Base-by-base conservation (phyloP, 1,140 invertebrate genomes). In the Ctenoplectra terminalis region DNA sequence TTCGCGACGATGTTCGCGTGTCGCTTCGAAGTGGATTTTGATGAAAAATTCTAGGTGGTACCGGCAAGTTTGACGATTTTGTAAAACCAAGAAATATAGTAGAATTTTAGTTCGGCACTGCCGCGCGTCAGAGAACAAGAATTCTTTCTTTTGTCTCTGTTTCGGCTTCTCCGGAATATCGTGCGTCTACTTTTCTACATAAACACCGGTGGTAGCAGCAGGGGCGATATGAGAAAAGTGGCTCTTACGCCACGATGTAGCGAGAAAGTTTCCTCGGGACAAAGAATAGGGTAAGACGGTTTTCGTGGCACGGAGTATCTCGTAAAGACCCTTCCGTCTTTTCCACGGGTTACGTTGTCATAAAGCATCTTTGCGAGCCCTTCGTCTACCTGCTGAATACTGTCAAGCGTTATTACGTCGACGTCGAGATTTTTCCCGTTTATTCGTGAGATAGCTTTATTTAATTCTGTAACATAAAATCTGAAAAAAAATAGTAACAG, bases 391-490 rank as follows among this genome's bases (percentile, higher is more conserved):
- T 74, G 64, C 54, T 79, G 83, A 54, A 87, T 88, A 88, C 84
- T 63, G 85, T 89, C 86, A 83, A 81, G 88, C 84, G 83, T 90
- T 90, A 90, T 91, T 90, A 87, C 72, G 50, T 76, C 83, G 84
- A 75, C 83, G 67, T 13, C 66, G 61, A 34, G 64, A 48, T 54
- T 23, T 67, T 69, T 29, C 40, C 20, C 43, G 54, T 56, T 66
- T 54, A 15, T 29, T 37, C 20, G 13, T 15, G 17, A 15, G 13
- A 17, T 15, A 40, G 37, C 37, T 43, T 26, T 26, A 20, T 40
- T 64, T 43, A 40, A 64, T 26, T 26, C 13, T 20, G 11, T 13
- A 11, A 61, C n/a, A 13, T 37, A 2, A n/a, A 37, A n/a, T 48
- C 9, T 1, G n/a, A 69, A 58, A 43, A 63, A 15, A 74, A 75